Evolutionary conservation across 1,140 invertebrate species (phyloP), one percentile per base, ranked within the genome.

Genomic region (Megathymus violae): DNA sequence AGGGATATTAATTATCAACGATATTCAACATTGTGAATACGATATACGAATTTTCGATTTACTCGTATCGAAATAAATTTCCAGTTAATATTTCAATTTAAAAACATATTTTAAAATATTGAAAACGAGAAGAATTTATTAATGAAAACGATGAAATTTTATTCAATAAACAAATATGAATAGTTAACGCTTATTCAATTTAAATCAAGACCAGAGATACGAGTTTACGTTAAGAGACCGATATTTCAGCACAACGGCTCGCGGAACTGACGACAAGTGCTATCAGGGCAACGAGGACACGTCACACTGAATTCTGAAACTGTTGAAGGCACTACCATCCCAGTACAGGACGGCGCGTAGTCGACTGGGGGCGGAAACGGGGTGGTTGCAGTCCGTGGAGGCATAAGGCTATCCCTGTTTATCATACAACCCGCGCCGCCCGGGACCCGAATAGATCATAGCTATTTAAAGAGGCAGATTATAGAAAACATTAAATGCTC

Each of bases 241-340:
- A 34, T 10, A 41, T 52, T 19, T 41, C 50, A 25, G 34, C 14
- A n/a, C 16, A 25, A 17, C 36, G 36, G 7, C 15, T 40, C 38
- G 36, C 51, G 38, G 51, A 54, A 22, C 51, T 13, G 0, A 41
- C 1, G 13, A n/a, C 15, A 27, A 19, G 38, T 41, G 11, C 51
- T 54, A 17, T 54, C 13, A 38, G 34, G 36, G 36, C 40, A 19
- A 41, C 51, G 51, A 17, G 51, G 22, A 36, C 17, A 54, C 51
- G 51, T 54, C 51, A 43, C 38, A 54, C 50, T 54, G 50, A 54
- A 11, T 46, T 5, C 50, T 40, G 50, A 41, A 41, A 54, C 36
- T 6, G 17, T 40, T 54, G 22, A 40, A 54, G 36, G 34, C 36
- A 15, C 25, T 14, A n/a, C n/a, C n/a, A n/a, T n/a, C n/a, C n/a